A percentile compares a stretch with the other conserved stretches of the same genome.
Evolutionary conservation across 1,140 invertebrate genomes (phyloP).

Genomic region (Leptinotarsa lineolata): DNA sequence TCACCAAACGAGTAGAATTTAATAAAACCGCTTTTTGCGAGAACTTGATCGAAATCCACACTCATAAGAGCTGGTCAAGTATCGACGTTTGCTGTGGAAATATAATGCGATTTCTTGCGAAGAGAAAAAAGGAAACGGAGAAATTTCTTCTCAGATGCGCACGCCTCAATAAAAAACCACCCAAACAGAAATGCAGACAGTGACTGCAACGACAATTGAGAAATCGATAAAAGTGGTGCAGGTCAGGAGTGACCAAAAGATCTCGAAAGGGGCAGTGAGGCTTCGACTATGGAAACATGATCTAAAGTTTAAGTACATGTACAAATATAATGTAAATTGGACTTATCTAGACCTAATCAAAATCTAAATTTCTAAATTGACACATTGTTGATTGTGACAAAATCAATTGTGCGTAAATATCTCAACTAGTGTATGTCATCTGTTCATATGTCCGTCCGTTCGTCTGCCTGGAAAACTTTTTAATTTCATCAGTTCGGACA

Average conservation of each 20-base stretch:
- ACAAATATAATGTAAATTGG: too few species aligned
- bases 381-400: too few species aligned
- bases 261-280: not conserved
- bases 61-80: not conserved
- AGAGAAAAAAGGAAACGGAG: conserved; percentile 18
- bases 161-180: conserved; percentile 32
- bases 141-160: conserved; percentile 28
- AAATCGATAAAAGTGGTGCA: conserved; percentile 41
- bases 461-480: too few species aligned
- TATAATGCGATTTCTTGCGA: conserved; percentile 15
- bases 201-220: conserved; percentile 40
- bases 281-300: too few species aligned
- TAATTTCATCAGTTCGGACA: too few species aligned
- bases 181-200: conserved; percentile 39
- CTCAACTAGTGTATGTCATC: too few species aligned
- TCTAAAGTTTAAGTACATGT: too few species aligned
- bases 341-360: too few species aligned
- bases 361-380: too few species aligned
- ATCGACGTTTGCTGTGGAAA: not conserved
- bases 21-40: conserved; percentile 26
- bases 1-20: conserved; percentile 24
- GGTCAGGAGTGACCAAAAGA: conserved; percentile 37
- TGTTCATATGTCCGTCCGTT: too few species aligned
- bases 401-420: too few species aligned
- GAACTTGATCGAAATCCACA: conserved; percentile 26